Evolutionary conservation across 2,888 invertebrate genomes (phyloP), one percentile per base, ranked within the genome.

Genomic region (Pardosa pseudoannulata): DNA sequence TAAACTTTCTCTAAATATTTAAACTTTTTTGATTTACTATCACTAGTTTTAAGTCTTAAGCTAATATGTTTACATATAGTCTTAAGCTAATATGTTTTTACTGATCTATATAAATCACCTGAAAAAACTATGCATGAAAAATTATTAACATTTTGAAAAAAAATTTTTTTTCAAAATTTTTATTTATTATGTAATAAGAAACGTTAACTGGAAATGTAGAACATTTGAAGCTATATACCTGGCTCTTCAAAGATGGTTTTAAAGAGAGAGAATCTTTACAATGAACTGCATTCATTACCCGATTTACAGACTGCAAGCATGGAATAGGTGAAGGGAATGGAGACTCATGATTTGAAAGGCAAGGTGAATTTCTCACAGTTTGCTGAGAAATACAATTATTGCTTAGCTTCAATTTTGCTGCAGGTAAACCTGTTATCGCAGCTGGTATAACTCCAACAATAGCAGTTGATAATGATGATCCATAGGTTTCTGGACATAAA

Each of bases 361-460:
- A 70, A 29, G 78, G 27, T 16, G 85, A 68, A 23, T 50, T 79
- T 28, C 36, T 50, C 3, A 62, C 23, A n/a, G 27, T 13, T 23
- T 79, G 32, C 5, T 67, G 62, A 64, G 70, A 29, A 27, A 79
- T 19, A 32, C 74, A 75, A 36, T 68, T 85, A 70, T 56, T 79
- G 27, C 16, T 72, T 3, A 67, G 16, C 11, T 82, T 88, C 19
- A 80, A 71, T 7, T 80, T 67, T 23, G 72, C 46, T 13, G 46
- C 29, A 19, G 83, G 67, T 29, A 88, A 28, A 23, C 68, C 39
- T 39, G 79, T n/a, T 29, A 71, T 75, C 31, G 71, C 71, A 65
- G 82, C 32, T 56, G 88, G 71, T 31, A 87, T 82, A 7, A 83
- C 83, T 62, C 78, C 70, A 32, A 85, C 56, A 46, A 73, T 27